Evolutionary conservation across 2,113 vertebrate species (phyloP).

Genomic region (Epinephelus cyanopodus): DNA sequence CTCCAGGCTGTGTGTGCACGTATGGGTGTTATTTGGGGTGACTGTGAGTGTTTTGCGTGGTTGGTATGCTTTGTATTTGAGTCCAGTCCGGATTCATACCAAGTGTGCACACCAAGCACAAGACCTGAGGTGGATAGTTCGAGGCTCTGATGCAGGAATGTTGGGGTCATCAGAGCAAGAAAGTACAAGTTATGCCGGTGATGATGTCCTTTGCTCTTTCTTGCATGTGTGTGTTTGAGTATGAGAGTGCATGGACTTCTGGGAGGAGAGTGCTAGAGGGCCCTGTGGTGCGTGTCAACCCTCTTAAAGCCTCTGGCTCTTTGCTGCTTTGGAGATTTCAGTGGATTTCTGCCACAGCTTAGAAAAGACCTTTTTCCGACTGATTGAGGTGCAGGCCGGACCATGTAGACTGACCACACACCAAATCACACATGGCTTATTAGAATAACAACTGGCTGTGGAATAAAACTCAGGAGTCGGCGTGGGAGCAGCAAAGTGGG

Average conservation of each 20-base stretch:
- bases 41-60: conserved; percentile 23
- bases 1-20: conserved; percentile 53
- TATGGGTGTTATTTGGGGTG: conserved; percentile 26
- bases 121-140: neutral
- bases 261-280: conserved; percentile 65
- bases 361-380: conserved; percentile 27
- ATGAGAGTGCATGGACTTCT: conserved; percentile 18
- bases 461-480: neutral
- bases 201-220: neutral
- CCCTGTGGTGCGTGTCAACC: conserved; percentile 74
- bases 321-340: conserved; percentile 66
- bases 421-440: neutral
- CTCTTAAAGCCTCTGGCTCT: conserved; percentile 69
- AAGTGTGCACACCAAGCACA: neutral
- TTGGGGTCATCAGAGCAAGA: neutral
- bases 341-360: conserved; percentile 63
- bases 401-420: neutral
- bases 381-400: conserved; percentile 18
- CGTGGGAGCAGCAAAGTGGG: neutral
- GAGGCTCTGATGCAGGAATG: neutral
- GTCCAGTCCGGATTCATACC: neutral
- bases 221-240: neutral
- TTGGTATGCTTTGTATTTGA: conserved; percentile 5
- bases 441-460: neutral
- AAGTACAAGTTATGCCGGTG: neutral